Conservation (phyloP, 2,113 vertebrate species). For the Muntiacus reevesi region DNA sequence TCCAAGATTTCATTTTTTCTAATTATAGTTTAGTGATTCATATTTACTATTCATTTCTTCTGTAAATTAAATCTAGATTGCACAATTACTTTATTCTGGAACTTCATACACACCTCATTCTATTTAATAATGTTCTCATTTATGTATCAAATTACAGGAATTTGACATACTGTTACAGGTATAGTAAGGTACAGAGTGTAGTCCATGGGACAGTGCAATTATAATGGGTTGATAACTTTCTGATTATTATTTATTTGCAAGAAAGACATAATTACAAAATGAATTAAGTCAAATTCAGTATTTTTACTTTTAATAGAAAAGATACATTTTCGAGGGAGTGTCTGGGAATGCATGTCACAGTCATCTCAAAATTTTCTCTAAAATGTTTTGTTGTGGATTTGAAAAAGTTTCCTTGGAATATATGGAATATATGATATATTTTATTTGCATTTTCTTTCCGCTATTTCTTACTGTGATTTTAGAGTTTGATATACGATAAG, state of each 20-base stretch:
- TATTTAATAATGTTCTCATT: conserved; percentile 42
- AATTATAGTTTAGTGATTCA: conserved; percentile 36
- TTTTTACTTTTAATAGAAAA: not conserved
- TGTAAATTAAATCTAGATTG: conserved; percentile 46
- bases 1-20: conserved; percentile 39
- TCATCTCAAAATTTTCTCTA: not conserved
- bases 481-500: not conserved
- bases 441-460: not conserved
- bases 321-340: not conserved
- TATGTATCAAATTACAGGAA: not conserved
- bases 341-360: not conserved
- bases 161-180: not conserved
- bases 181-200: not conserved
- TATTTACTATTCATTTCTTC: conserved; percentile 52
- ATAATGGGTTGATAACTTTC: not conserved
- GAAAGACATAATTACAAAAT: not conserved
- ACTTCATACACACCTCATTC: not conserved
- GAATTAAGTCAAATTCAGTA: not conserved
- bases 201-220: not conserved
- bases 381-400: not conserved
- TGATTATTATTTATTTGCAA: not conserved
- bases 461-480: not conserved
- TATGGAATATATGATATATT: not conserved
- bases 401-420: not conserved
- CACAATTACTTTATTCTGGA: not conserved